Conservation (phyloP, 1,140 invertebrate genomes). For the Nixonia krombeini region DNA sequence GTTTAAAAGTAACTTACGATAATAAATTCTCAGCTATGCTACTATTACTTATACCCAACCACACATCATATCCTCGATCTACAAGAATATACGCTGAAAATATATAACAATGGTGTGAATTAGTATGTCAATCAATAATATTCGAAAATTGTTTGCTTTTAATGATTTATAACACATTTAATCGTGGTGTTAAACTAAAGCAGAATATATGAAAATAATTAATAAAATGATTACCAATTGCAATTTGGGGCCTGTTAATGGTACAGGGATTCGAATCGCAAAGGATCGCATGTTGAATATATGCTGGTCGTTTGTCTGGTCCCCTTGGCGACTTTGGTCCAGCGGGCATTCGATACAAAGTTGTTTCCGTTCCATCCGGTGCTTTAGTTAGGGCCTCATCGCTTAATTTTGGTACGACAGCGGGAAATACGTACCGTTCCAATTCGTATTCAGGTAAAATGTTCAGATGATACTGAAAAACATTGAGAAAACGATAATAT, state of each 20-base stretch:
- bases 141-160: constrained; percentile 8
- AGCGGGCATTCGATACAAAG: constrained; percentile 54
- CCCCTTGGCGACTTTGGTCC: constrained; percentile 53
- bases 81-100: constrained; percentile 70
- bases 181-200: too few species aligned
- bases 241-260: constrained; percentile 56
- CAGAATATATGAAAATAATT: too few species aligned
- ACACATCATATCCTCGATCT: constrained; percentile 73
- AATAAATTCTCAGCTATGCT: constrained; percentile 48
- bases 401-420: constrained; percentile 28
- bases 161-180: constrained; percentile 14
- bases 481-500: background rate
- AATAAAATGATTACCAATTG: constrained; percentile 51
- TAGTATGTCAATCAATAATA: background rate
- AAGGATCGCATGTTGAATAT: constrained; percentile 73
- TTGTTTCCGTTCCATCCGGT: constrained; percentile 24
- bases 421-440: constrained; percentile 55
- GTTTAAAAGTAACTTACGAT: constrained; percentile 51
- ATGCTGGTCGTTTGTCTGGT: constrained; percentile 48
- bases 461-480: constrained; percentile 53
- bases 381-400: constrained; percentile 18
- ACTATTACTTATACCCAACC: constrained; percentile 68
- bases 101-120: background rate
- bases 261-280: constrained; percentile 62
- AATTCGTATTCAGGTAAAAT: constrained; percentile 57